Evolutionary conservation across 2,797 vertebrate genomes (phyloP).

Genomic region (Apogon talboti): DNA sequence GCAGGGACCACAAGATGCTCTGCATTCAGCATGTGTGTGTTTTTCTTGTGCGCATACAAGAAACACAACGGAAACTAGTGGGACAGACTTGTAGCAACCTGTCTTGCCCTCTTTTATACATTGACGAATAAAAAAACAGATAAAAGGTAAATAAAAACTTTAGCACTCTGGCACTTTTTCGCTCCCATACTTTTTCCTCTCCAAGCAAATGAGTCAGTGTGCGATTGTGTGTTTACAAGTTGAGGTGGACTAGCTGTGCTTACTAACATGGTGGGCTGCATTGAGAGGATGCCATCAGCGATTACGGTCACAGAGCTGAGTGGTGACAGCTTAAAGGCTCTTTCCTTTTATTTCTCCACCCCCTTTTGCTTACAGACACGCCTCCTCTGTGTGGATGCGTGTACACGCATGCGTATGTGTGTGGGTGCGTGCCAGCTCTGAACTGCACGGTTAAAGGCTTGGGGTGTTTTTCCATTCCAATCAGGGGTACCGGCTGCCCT

Average conservation of each 20-base stretch:
- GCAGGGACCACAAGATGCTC: slow-evolving; percentile 43
- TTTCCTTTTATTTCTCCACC: slow-evolving; percentile 69
- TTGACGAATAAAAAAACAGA: slow-evolving; percentile 5
- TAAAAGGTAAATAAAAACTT: slow-evolving; percentile 3
- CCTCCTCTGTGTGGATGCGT: slow-evolving; percentile 37
- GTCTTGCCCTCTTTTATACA: slow-evolving; percentile 23
- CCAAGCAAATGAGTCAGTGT: slow-evolving; percentile 22
- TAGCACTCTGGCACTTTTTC: slow-evolving; percentile 22
- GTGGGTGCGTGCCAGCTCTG: slow-evolving; percentile 49
- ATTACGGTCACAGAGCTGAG: slow-evolving; percentile 70
- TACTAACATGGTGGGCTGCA: slow-evolving; percentile 67
- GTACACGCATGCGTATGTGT: slow-evolving; percentile 19
- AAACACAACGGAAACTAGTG: slow-evolving; percentile 19
- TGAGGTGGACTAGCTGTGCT: slow-evolving; percentile 54
- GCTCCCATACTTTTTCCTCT: slow-evolving; percentile 15
- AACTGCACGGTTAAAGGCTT: slow-evolving; percentile 62
- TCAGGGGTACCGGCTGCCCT: slow-evolving; percentile 70
- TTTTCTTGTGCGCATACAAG: slow-evolving; percentile 4
- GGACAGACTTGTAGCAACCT: slow-evolving; percentile 27
- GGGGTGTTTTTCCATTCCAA: slow-evolving; percentile 77
- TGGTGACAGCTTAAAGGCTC: slow-evolving; percentile 72
- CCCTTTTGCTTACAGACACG: slow-evolving; percentile 60
- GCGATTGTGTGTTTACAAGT: slow-evolving; percentile 40
- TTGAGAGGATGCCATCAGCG: slow-evolving; percentile 63
- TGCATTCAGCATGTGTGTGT: slow-evolving; percentile 25